Conservation (phyloP, 2,797 vertebrate genomes). For the Rhinoraja longicauda region DNA sequence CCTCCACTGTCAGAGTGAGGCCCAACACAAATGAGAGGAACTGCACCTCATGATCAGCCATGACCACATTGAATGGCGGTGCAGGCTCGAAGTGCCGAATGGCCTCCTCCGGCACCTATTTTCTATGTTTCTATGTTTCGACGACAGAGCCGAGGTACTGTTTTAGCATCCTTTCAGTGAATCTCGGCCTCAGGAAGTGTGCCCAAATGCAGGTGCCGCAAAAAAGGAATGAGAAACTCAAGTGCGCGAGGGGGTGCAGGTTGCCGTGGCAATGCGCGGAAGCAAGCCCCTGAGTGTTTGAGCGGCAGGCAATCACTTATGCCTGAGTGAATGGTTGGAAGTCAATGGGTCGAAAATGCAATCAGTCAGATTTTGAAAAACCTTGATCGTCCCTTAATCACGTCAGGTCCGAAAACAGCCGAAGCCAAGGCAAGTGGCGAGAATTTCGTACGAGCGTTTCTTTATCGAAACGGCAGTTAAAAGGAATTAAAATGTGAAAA, state of each 20-base stretch:
- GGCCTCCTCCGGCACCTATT: too few relatives aligned
- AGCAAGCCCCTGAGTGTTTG: background rate
- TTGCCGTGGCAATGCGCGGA: background rate
- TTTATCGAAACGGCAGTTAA: background rate
- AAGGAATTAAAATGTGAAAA: background rate
- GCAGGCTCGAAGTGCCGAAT: too few relatives aligned
- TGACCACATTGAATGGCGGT: too few relatives aligned
- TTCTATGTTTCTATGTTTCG: too few relatives aligned
- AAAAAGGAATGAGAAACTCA: background rate
- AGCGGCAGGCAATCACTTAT: background rate
- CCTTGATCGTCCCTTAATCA: background rate
- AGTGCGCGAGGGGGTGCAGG: background rate
- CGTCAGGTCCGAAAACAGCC: background rate
- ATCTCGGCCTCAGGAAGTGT: slow-evolving; percentile 15
- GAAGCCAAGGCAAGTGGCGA: too few relatives aligned
- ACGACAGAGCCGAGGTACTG: too few relatives aligned
- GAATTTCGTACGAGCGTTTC: background rate
- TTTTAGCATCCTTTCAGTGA: background rate
- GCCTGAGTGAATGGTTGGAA: background rate
- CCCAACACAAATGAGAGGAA: too few relatives aligned
- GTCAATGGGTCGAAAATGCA: background rate
- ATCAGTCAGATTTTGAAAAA: slow-evolving; percentile 5
- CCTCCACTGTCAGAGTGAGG: too few relatives aligned
- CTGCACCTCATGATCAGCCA: too few relatives aligned
- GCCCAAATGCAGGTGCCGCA: slow-evolving; percentile 35